Percentiles rank a stretch among this genome's conserved stretches.
phyloP scores from a whole-genome alignment of 2,113 vertebrate genomes.

The Chaetodon auriga region DNA sequence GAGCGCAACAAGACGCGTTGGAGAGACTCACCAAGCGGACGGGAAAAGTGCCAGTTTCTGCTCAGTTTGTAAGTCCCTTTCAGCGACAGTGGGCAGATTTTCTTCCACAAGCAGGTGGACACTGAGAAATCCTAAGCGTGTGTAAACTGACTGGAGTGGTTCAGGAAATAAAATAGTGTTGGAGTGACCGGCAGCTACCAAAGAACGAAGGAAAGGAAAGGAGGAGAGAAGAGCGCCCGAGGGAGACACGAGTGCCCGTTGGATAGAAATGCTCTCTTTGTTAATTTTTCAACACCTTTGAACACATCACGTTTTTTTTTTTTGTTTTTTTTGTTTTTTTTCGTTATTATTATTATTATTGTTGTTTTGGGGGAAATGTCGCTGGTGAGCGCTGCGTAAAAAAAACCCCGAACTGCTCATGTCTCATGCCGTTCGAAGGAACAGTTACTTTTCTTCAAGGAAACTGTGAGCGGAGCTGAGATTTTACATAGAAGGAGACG shows the following conservation, averaged over 20 bases:
- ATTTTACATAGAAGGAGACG: slow-evolving; percentile 5
- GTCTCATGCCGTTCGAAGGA: slow-evolving; percentile 26
- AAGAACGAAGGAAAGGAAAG: slow-evolving; percentile 23
- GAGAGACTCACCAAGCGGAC: slow-evolving; percentile 56
- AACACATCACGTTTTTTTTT: slow-evolving; percentile 1
- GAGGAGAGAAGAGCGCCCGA: slow-evolving; percentile 12
- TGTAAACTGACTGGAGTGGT: slow-evolving; percentile 47
- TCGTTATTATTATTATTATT: no score
- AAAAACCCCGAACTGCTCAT: slow-evolving; percentile 24
- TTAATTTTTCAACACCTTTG: not conserved
- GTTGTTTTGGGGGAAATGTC: not conserved
- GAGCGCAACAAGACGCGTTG: slow-evolving; percentile 75
- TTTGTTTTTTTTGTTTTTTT: not conserved
- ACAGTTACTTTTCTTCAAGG: slow-evolving; percentile 54
- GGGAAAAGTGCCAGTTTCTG: slow-evolving; percentile 34
- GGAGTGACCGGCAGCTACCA: slow-evolving; percentile 41
- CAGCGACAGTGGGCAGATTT: not conserved
- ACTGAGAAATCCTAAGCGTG: slow-evolving; percentile 16
- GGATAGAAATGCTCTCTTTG: slow-evolving; percentile 33
- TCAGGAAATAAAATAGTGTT: slow-evolving; percentile 15
- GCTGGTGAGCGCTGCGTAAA: slow-evolving; percentile 47
- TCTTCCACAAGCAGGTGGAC: slow-evolving; percentile 7
- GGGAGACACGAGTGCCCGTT: slow-evolving; percentile 21
- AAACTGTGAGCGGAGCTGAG: slow-evolving; percentile 57
- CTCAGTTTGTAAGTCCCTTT: slow-evolving; percentile 39